A percentile compares a stretch with the other conserved stretches of the same genome.
phyloP scores from a whole-genome alignment of 2,797 vertebrate species.

The Tapera naevia region DNA sequence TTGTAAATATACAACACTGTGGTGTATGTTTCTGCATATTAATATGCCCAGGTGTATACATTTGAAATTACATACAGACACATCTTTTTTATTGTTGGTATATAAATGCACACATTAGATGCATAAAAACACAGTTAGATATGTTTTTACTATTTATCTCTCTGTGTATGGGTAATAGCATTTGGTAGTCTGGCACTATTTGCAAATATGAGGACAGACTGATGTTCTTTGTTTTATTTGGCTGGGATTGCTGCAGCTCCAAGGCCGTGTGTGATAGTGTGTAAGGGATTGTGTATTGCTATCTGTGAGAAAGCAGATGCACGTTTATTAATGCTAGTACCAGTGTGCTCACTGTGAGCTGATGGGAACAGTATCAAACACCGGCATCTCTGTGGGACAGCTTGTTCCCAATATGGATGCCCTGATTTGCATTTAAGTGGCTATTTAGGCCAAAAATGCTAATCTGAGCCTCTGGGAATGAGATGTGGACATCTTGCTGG shows the following conservation, averaged over 20 bases:
- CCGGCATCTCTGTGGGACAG: not conserved
- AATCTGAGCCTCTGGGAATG: not conserved
- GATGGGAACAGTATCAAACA: not conserved
- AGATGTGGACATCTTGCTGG: not conserved
- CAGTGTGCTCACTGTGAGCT: not conserved
- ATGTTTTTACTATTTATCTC: not conserved
- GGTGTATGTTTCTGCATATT: not conserved
- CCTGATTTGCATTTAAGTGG: conserved; percentile 11
- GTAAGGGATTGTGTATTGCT: not conserved
- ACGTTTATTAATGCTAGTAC: not conserved
- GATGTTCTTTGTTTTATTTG: not conserved
- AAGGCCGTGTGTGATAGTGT: not conserved
- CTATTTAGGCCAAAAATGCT: conserved; percentile 23
- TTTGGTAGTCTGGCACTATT: not conserved
- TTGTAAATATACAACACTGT: not conserved
- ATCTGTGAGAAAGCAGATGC: not conserved
- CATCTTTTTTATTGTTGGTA: not conserved
- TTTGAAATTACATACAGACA: not conserved
- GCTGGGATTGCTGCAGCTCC: not conserved
- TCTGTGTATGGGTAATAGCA: not conserved
- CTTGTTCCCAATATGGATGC: not conserved
- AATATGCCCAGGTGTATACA: not conserved
- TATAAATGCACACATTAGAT: not conserved
- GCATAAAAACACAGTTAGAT: not conserved
- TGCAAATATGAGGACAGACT: conserved; percentile 7